These are phyloP conservation scores for Pachypanchax playfairii DNA, from an alignment of 2,113 vertebrate genomes.

Conservation along the genomic window DNA sequence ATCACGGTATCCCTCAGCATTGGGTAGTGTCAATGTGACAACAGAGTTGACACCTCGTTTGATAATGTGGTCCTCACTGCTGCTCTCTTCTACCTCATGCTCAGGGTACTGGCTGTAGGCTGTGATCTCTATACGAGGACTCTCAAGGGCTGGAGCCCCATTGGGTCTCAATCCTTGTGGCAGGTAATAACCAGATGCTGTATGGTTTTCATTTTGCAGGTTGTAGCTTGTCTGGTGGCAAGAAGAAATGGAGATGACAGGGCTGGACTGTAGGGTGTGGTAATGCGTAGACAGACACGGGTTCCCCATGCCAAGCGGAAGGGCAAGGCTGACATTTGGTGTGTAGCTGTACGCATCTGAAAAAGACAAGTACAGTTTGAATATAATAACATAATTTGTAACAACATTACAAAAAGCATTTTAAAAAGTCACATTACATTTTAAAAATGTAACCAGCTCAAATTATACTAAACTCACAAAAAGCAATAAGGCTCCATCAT, in stretches of 20 bases:
- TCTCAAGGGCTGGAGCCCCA: conserved; percentile 88
- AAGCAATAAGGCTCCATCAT: conserved; percentile 25
- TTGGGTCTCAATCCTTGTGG: conserved; percentile 83
- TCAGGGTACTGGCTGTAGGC: conserved; percentile 90
- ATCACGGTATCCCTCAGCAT: conserved; percentile 91
- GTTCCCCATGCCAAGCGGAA: conserved; percentile 88
- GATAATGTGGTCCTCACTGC: conserved; percentile 73
- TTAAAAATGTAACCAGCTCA: conserved; percentile 44
- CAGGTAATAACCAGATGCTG: conserved; percentile 85
- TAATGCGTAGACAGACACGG: conserved; percentile 86
- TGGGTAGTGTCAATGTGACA: conserved; percentile 90
- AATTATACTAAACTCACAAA: conserved; percentile 23
- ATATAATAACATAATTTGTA: too few relatives aligned
- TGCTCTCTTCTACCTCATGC: conserved; percentile 84
- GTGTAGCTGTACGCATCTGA: conserved; percentile 92
- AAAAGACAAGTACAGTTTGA: conserved; percentile 47
- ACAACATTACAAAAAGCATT: too few relatives aligned
- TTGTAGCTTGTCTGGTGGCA: conserved; percentile 86
- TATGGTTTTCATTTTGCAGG: conserved; percentile 79
- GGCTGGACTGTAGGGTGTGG: conserved; percentile 89
- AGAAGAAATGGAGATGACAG: conserved; percentile 84
- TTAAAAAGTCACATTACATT: conserved; percentile 24
- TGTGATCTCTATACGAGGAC: conserved; percentile 96
- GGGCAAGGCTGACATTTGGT: conserved; percentile 83
- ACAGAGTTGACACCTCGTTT: conserved; percentile 87